These are phyloP conservation scores for Atta colombica DNA, from an alignment of 1,140 invertebrate species.

Conservation along the genomic window DNA sequence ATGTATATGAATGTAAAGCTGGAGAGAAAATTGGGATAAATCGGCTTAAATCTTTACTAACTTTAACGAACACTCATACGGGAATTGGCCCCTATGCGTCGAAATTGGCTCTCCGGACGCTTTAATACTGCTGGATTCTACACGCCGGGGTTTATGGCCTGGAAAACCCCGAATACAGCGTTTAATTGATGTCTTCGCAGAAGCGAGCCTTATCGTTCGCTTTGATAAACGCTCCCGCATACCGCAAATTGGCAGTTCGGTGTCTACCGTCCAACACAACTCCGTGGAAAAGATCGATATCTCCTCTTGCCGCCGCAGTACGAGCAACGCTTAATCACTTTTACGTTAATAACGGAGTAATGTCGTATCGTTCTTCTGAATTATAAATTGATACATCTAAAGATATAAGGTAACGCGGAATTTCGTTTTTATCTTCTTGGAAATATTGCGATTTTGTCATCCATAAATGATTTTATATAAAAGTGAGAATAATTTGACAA, in stretches of 20 bases:
- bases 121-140: not conserved
- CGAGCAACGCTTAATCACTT: slow-evolving; percentile 18
- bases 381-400: not conserved
- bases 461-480: not conserved
- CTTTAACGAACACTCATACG: slow-evolving; percentile 20
- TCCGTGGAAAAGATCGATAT: slow-evolving; percentile 23
- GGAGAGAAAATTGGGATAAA: not conserved
- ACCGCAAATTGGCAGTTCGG: slow-evolving; percentile 37
- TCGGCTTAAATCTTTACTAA: slow-evolving; percentile 14
- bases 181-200: slow-evolving; percentile 24
- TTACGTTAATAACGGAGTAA: slow-evolving; percentile 4
- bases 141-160: not conserved
- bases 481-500: slow-evolving; percentile 22
- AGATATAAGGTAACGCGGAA: too few species aligned
- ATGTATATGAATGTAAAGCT: too few species aligned
- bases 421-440: not conserved
- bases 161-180: not conserved
- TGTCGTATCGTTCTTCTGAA: not conserved
- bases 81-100: not conserved
- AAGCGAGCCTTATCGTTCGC: slow-evolving; percentile 37
- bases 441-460: not conserved
- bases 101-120: slow-evolving; percentile 21
- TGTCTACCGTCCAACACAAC: not conserved
- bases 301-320: too few species aligned
- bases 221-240: slow-evolving; percentile 17